Conservation (phyloP, 2,888 invertebrate genomes). For the Adelphocoris suturalis region DNA sequence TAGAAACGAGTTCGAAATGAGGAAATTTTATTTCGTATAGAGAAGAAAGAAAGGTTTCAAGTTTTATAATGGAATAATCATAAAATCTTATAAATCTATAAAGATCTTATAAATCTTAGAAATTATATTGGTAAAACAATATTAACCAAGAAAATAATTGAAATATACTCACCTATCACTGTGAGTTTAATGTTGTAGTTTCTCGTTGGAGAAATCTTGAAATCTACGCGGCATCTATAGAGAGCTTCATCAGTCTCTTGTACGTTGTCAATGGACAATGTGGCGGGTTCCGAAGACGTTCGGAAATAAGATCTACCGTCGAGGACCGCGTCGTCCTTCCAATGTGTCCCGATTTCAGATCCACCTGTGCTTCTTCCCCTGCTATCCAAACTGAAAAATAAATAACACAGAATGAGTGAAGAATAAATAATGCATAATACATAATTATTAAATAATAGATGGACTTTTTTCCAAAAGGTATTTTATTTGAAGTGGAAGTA, state of each 20-base stretch:
- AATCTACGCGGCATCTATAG: slow-evolving; percentile 90
- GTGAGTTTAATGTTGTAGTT: slow-evolving; percentile 87
- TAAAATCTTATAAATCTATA: too few species aligned
- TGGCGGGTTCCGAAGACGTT: slow-evolving; percentile 84
- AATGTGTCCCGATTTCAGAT: slow-evolving; percentile 83
- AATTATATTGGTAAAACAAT: too few species aligned
- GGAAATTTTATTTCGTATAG: too few species aligned
- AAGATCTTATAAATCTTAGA: too few species aligned
- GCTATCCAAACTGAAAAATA: slow-evolving; percentile 85
- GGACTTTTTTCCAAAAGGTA: too few species aligned
- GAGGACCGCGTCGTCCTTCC: slow-evolving; percentile 84
- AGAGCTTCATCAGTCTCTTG: slow-evolving; percentile 86
- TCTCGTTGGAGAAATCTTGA: slow-evolving; percentile 87
- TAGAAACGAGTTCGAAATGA: too few species aligned
- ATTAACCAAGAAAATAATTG: too few species aligned
- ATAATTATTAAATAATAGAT: too few species aligned
- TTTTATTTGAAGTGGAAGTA: too few species aligned
- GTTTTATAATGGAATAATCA: too few species aligned
- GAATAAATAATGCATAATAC: too few species aligned
- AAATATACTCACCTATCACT: slow-evolving; percentile 84
- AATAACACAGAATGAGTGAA: neutral
- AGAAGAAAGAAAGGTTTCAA: too few species aligned
- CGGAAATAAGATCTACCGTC: slow-evolving; percentile 86
- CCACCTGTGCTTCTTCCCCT: slow-evolving; percentile 80
- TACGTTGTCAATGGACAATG: slow-evolving; percentile 84